Evolutionary conservation across 2,797 vertebrate species (phyloP), one percentile per base, ranked within the genome.

Genomic region (Danio kyathit): DNA sequence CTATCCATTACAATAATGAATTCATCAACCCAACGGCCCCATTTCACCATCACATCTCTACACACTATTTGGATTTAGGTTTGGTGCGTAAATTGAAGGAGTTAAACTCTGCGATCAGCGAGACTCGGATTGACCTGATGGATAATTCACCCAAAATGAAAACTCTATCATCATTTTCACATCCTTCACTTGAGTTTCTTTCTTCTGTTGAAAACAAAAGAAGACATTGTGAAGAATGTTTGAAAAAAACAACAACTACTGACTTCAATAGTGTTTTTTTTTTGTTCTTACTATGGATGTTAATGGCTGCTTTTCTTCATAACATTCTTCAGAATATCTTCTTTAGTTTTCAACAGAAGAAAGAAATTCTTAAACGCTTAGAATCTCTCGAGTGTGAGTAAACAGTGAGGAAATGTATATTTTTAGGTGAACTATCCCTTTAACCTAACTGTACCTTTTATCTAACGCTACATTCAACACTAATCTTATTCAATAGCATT

Each of bases 1-100:
- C 77, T 60, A 48, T 51, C 83, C 79, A 84, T 84, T 74, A 85
- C 80, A 41, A 65, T 73, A 81, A 88, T 87, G 59, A 85, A 87
- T 82, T 82, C 71, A 86, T 87, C 88, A 86, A 79, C 81, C 77
- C 72, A 57, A 70, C 66, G 46, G 6, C 74, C 82, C 80, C 74
- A 38, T 73, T 56, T 76, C 43, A 72, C 64, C 19, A 72, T 21
- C 66, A 66, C n/a, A 52, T 69, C 81, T 69, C 65, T 8, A 67
- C 38, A 49, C 21, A 70, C 43, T 1, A 65, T 44, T 57, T 46
- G 29, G 38, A 38, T 74, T 57, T 19, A 43, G 52, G 17, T 46
- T 60, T 49, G 63, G 17, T 76, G 49, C 10, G 21, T 49, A 11
- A 57, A 38, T 38, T 19, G 14, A 67, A 77, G 13, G 19, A 17